A percentile compares a stretch with the other conserved stretches of the same genome.
These are phyloP conservation scores for Epizoanthus illoricatus DNA, from an alignment of 92 coral and sea anemone genomes.

Conservation along the genomic window DNA sequence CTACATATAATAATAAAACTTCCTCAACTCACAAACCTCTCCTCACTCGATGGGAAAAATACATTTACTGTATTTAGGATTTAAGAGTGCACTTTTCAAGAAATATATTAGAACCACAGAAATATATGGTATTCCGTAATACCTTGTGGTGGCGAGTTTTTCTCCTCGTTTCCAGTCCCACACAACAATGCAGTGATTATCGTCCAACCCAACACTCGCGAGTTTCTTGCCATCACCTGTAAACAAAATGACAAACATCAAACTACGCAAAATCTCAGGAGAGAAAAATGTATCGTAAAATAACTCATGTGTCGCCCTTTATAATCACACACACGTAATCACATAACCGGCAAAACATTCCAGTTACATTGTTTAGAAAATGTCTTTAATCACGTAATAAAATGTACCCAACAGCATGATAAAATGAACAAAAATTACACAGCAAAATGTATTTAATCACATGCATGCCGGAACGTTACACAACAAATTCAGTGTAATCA, in stretches of 20 bases:
- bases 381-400: too few species aligned
- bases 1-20: too few species aligned
- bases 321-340: too few species aligned
- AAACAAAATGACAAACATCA: not conserved
- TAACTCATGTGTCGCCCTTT: too few species aligned
- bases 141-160: constrained; percentile 97
- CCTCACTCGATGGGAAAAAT: too few species aligned
- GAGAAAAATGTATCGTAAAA: too few species aligned
- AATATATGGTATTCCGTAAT: not conserved
- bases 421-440: not conserved
- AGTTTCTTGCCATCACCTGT: constrained; percentile 96
- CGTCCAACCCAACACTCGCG: constrained; percentile 96
- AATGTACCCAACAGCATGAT: too few species aligned
- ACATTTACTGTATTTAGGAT: too few species aligned
- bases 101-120: not conserved
- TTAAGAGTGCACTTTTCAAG: not conserved
- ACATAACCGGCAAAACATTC: too few species aligned
- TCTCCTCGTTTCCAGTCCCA: constrained; percentile 99
- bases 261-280: not conserved
- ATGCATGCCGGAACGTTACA: not conserved
- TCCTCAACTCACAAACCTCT: too few species aligned
- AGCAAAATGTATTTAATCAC: not conserved
- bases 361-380: too few species aligned
- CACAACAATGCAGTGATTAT: constrained; percentile 90
- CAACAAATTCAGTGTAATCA: not conserved